Base-by-base conservation (phyloP, 1,140 invertebrate genomes). In the Liolophura sinensis region DNA sequence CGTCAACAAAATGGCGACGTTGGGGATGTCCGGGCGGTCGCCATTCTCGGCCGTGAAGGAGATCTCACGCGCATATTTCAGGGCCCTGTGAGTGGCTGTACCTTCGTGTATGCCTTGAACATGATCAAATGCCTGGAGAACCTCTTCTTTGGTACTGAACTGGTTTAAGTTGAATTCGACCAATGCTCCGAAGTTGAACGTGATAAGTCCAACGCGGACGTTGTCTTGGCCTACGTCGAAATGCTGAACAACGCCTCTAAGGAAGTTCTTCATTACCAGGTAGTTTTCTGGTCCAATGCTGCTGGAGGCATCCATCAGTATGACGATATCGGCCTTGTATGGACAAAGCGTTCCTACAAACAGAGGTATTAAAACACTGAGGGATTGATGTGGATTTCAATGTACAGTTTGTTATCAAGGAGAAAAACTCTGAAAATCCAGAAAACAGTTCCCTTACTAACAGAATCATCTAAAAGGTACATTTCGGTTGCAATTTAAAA, bases 121-220 rank as follows among this genome's bases (percentile, higher is more conserved):
- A 6, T 60, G 59, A n/a, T 67, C 65, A 22, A 77, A 64, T 46
- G 67, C 70, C 9, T 54, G 63, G 5, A 73, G 55, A 6, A 82
- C 66, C 0, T 81, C 75, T 11, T 61, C 25, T 31, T 71, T 74
- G 9, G 7, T 76, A 11, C 51, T 50, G 64, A 77, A 79, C 12
- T 66, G 62, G 47, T 79, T 75, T 12, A 82, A 66, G 47, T 75
- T 62, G 60, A 82, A 82, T 52, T 77, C 76, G n/a, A 77, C 60
- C 27, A 65, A 62, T 14, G 79, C 71, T 0, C 68, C 60, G 55
- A 78, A 74, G 69, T 76, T 80, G 71, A 79, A 82, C 6, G 74
- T 78, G 15, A 80, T 72, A 1, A 81, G 59, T 11, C 75, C 76
- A 24, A 82, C 65, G 56, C 78, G 63, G 65, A 72, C 76, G 25